Conservation (phyloP, 2,113 vertebrate genomes). For the Edolisoma coerulescens region DNA sequence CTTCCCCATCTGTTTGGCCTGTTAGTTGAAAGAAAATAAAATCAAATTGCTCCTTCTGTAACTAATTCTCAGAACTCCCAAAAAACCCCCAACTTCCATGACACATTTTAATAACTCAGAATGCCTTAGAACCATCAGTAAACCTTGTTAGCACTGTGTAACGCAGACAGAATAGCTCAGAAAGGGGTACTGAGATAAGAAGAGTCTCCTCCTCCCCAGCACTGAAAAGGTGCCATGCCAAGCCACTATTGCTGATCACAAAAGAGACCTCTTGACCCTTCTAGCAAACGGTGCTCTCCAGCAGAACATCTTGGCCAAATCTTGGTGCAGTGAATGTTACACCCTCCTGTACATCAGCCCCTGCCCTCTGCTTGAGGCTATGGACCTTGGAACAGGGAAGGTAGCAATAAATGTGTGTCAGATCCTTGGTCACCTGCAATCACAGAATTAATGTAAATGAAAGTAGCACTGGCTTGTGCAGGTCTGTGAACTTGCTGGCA, state of each 20-base stretch:
- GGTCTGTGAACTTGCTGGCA: not conserved
- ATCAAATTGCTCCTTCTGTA: constrained; percentile 73
- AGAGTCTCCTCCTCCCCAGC: not conserved
- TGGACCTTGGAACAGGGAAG: not conserved
- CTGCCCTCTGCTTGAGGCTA: not conserved
- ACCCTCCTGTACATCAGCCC: not conserved
- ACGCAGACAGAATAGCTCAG: not conserved
- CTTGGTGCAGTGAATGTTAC: not conserved
- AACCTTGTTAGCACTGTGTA: constrained; percentile 18
- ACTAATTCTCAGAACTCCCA: constrained; percentile 69
- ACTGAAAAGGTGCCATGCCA: not conserved
- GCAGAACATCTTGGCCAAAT: not conserved
- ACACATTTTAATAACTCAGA: constrained; percentile 62
- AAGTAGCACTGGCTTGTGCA: rapidly evolving
- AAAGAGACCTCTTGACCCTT: constrained; percentile 1
- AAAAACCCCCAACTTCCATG: constrained; percentile 41
- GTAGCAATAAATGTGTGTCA: not conserved
- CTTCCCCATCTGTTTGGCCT: constrained; percentile 75
- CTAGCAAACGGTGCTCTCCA: not conserved
- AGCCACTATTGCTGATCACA: not conserved
- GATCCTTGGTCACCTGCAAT: not conserved
- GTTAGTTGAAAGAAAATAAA: constrained; percentile 74
- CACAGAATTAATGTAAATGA: not conserved
- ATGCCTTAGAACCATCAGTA: constrained; percentile 58
- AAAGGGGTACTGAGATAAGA: not conserved